Conservation (phyloP, 2,888 invertebrate genomes). For the Agonopterix heracliana region DNA sequence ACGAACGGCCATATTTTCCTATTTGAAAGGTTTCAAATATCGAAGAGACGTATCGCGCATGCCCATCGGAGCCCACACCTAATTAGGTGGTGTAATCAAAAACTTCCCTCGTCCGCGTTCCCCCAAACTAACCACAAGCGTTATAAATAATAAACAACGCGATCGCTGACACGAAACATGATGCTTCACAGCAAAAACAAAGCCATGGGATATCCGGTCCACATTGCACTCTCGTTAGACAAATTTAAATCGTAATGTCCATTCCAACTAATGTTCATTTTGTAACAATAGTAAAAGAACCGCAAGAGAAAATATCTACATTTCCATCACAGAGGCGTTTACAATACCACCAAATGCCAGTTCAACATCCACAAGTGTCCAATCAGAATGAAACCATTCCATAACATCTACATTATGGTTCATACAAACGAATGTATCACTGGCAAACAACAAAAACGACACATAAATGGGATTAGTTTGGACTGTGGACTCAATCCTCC, state of each 20-base stretch:
- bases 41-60: background rate
- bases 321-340: no score
- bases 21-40: no score
- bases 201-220: slow-evolving; percentile 55
- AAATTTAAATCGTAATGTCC: slow-evolving; percentile 14
- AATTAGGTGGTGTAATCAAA: slow-evolving; percentile 44
- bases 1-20: no score
- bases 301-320: no score
- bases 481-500: slow-evolving; percentile 2
- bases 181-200: slow-evolving; percentile 40
- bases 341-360: no score
- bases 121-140: slow-evolving; percentile 32
- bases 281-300: no score
- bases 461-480: slow-evolving; percentile 15
- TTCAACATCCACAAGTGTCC: no score
- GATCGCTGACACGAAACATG: slow-evolving; percentile 54
- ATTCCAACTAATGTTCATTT: no score
- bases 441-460: slow-evolving; percentile 10
- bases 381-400: no score
- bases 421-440: background rate
- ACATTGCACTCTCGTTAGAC: slow-evolving; percentile 25
- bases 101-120: slow-evolving; percentile 40
- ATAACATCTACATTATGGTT: background rate
- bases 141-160: slow-evolving; percentile 56
- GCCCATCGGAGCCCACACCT: slow-evolving; percentile 23